Conservation (phyloP, 1,140 invertebrate species). For the Heliconius hermathena region DNA sequence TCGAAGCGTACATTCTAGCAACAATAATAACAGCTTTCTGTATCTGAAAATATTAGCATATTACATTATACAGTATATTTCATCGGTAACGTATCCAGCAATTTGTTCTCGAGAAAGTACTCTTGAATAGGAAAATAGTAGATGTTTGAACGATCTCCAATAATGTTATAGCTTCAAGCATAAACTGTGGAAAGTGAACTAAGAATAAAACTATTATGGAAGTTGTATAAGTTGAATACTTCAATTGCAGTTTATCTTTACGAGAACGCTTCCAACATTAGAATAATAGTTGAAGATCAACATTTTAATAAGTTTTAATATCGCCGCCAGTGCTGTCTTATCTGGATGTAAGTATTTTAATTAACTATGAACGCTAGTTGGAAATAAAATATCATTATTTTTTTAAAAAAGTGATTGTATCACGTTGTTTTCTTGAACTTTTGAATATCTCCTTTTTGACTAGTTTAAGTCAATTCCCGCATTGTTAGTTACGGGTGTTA, state of each 20-base stretch:
- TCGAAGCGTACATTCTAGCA: slow-evolving; percentile 9
- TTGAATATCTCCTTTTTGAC: neutral
- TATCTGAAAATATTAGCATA: slow-evolving; percentile 28
- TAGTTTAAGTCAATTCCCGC: neutral
- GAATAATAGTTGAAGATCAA: neutral
- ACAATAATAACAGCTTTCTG: slow-evolving; percentile 29
- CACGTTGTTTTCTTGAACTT: neutral
- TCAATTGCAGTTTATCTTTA: slow-evolving; percentile 50
- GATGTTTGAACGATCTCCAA: slow-evolving; percentile 25
- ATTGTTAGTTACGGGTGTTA: neutral
- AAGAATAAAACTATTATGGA: slow-evolving; percentile 65
- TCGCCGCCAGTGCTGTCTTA: neutral
- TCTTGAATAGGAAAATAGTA: slow-evolving; percentile 37
- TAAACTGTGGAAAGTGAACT: slow-evolving; percentile 43
- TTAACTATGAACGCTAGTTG: neutral
- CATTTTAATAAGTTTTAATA: slow-evolving; percentile 7
- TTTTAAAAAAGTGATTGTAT: too few relatives aligned
- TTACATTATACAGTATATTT: slow-evolving; percentile 28
- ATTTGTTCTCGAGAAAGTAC: slow-evolving; percentile 32
- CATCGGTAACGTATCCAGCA: slow-evolving; percentile 29
- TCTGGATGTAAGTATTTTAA: neutral
- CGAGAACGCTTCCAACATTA: slow-evolving; percentile 35
- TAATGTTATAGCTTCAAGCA: slow-evolving; percentile 32
- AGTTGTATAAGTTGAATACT: slow-evolving; percentile 47
- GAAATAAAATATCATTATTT: neutral